A percentile compares a stretch with the other conserved stretches of the same genome.
Conservation (phyloP, 2,113 vertebrate genomes). For the Pachycephala philippinensis region DNA sequence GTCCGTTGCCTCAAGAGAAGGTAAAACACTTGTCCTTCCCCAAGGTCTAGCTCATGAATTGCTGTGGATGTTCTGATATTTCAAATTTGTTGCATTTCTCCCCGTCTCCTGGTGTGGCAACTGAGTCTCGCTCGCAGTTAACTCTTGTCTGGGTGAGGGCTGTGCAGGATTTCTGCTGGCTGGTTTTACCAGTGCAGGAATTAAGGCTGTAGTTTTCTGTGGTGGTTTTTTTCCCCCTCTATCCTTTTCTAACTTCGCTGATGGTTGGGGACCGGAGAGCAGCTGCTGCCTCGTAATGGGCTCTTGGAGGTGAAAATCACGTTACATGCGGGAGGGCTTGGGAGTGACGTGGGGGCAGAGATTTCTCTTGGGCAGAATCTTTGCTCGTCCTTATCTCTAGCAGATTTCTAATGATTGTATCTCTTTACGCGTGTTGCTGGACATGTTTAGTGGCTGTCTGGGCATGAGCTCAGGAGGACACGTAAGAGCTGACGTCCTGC, state of each 20-base stretch:
- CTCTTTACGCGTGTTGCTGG: not conserved
- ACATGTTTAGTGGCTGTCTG: not conserved
- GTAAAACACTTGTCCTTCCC: constrained; percentile 47
- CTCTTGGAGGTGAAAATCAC: constrained; percentile 7
- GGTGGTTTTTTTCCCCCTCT: fast-evolving
- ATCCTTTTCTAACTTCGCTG: not conserved
- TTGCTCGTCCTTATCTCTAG: not conserved
- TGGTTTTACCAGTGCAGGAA: not conserved
- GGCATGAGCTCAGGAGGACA: not conserved
- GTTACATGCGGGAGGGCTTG: not conserved
- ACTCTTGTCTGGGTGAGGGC: constrained; percentile 23
- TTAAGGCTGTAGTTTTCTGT: not conserved
- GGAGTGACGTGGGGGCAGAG: not conserved
- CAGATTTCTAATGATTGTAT: not conserved
- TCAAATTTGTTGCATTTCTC: constrained; percentile 50
- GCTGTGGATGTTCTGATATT: constrained; percentile 26
- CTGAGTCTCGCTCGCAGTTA: not conserved
- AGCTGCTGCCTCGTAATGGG: not conserved
- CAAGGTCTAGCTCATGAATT: constrained; percentile 55
- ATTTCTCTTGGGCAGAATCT: not conserved
- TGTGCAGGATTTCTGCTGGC: not conserved
- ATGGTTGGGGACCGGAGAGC: not conserved
- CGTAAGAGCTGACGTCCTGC: not conserved
- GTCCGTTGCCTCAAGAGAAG: not conserved
- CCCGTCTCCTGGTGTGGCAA: not conserved